phyloP scores from a whole-genome alignment of 2,797 vertebrate species.

The Choloepus didactylus region DNA sequence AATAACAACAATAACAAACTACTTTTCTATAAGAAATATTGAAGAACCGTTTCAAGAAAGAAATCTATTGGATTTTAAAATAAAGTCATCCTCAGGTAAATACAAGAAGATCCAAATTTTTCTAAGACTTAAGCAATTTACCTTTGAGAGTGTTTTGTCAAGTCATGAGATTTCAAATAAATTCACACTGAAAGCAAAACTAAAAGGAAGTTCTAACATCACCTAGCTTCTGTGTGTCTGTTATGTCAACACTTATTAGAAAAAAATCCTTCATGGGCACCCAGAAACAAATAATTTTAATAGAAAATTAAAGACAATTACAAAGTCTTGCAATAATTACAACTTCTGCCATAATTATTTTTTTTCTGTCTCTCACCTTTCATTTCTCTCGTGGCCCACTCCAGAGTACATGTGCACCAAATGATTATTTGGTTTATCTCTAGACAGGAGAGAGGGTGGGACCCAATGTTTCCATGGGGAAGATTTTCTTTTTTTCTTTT shows the following conservation, averaged over 20 bases:
- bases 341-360: background rate
- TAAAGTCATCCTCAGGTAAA: conserved; percentile 12
- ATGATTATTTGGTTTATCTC: background rate
- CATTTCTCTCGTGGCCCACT: background rate
- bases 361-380: background rate
- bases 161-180: conserved; percentile 14
- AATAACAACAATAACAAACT: background rate
- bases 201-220: background rate
- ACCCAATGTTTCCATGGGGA: background rate
- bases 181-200: background rate
- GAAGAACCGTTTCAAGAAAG: conserved; percentile 46
- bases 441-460: background rate
- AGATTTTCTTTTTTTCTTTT: background rate
- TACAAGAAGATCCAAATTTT: background rate
- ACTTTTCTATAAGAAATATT: conserved; percentile 26
- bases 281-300: background rate
- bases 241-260: background rate
- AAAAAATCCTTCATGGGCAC: background rate
- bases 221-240: background rate
- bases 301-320: background rate
- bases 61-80: background rate
- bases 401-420: background rate
- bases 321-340: background rate
- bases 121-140: background rate
- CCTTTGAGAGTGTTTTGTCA: conserved; percentile 9